Base-by-base conservation (phyloP, 2,797 vertebrate species). In the Fistularia commersonii region DNA sequence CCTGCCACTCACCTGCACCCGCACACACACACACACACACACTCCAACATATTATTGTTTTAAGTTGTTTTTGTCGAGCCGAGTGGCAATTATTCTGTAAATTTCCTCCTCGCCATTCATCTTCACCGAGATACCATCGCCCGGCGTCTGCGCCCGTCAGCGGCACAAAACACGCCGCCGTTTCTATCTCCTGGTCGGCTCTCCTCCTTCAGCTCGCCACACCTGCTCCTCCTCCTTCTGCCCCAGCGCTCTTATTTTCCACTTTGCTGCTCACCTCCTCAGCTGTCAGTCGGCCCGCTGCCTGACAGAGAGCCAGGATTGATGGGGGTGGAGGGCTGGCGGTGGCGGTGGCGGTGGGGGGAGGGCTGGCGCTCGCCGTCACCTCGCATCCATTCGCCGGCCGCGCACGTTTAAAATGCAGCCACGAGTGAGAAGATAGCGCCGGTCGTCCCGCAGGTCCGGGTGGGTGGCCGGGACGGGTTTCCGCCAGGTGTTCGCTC, bases 291-390 rank as follows among this genome's bases (percentile, higher is more conserved):
- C 74, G 64, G 61, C 75, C 77, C 70, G 74, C 62, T 53, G 72
- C 79, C 56, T 73, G 80, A 84, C 74, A 66, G 66, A 80, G 72
- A 79, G 50, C 81, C 53, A 48, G 61, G 61, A 81, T 79, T 86
- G 91, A 90, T 79, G 76, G 81, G 90, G 84, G 89, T 72, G 74
- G 64, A 76, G 73, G 77, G 66, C n/a, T n/a, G n/a, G n/a, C n/a
- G n/a, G n/a, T n/a, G n/a, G n/a, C n/a, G n/a, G n/a, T n/a, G n/a
- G n/a, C n/a, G n/a, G n/a, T n/a, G n/a, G n/a, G n/a, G n/a, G n/a
- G n/a, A n/a, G n/a, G n/a, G n/a, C n/a, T n/a, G n/a, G n/a, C n/a
- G n/a, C n/a, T n/a, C n/a, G 34, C 74, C 83, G 79, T 84, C 79
- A 77, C 66, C 57, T 13, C 66, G 57, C 72, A 87, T 86, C 80